phyloP scores from a whole-genome alignment of 2,797 vertebrate genomes.

The Pogonophryne albipinna region DNA sequence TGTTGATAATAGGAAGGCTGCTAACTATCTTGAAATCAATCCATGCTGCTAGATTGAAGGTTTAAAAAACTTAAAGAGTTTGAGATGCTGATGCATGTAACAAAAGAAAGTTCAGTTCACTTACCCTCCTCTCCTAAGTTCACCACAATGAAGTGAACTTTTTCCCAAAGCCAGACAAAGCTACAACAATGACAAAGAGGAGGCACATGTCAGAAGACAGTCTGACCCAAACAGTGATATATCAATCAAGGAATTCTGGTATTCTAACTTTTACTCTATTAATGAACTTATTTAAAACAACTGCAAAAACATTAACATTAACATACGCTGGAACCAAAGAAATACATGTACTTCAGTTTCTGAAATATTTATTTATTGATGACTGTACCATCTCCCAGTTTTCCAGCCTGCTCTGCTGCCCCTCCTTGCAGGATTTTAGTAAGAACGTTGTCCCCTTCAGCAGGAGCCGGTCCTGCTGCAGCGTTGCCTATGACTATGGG shows the following conservation, averaged over 20 bases:
- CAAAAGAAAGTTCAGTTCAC: constrained; percentile 24
- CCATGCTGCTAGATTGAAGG: constrained; percentile 5
- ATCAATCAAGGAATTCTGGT: neutral
- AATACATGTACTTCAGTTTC: neutral
- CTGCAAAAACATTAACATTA: neutral
- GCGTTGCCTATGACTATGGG: constrained; percentile 86
- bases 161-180: constrained; percentile 97
- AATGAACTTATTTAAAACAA: constrained; percentile 1
- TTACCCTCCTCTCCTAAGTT: constrained; percentile 86
- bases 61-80: constrained; percentile 9
- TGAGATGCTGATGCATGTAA: neutral
- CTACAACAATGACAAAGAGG: constrained; percentile 79
- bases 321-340: neutral
- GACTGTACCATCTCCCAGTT: constrained; percentile 94
- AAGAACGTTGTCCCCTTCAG: constrained; percentile 94
- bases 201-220: constrained; percentile 29
- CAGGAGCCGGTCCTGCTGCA: constrained; percentile 83
- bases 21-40: neutral
- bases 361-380: constrained; percentile 28
- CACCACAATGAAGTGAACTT: constrained; percentile 99
- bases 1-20: constrained; percentile 11
- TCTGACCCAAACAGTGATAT: neutral
- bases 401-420: constrained; percentile 98
- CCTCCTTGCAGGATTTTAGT: constrained; percentile 97
- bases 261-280: neutral